Evolutionary conservation across 2,888 invertebrate genomes (phyloP).

Genomic region (Trachelus stipa): DNA sequence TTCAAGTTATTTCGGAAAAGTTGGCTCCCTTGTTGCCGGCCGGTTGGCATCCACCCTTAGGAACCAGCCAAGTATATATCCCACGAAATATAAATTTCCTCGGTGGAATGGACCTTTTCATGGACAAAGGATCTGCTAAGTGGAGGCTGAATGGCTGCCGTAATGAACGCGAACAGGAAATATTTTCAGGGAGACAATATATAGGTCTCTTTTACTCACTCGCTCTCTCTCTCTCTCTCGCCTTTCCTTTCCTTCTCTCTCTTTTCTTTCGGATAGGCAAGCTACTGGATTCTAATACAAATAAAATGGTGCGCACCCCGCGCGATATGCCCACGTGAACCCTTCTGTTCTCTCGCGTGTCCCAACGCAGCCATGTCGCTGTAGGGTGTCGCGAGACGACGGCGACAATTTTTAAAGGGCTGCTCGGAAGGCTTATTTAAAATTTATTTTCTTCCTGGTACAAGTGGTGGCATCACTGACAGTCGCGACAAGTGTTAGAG

Average conservation of each 20-base stretch:
- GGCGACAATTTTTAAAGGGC: no score
- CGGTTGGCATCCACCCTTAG: not conserved
- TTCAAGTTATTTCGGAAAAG: not conserved
- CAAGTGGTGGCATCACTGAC: no score
- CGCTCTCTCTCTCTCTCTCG: constrained; percentile 6
- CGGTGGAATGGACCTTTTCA: not conserved
- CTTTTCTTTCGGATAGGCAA: not conserved
- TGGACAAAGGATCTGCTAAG: not conserved
- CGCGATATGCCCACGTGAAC: no score
- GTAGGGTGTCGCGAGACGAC: no score
- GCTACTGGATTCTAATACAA: not conserved
- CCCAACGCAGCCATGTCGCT: no score
- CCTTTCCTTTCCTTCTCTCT: not conserved
- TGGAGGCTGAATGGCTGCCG: constrained; percentile 13
- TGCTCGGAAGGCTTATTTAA: no score
- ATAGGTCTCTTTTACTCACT: constrained; percentile 18
- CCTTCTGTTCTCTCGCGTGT: no score
- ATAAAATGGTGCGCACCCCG: not conserved
- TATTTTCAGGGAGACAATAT: constrained; percentile 30
- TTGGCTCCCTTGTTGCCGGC: not conserved
- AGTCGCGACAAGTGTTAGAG: no score
- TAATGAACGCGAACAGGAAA: constrained; percentile 29
- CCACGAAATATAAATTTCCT: not conserved
- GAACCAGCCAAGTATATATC: not conserved
- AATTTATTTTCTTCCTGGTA: no score